Evolutionary conservation across 2,888 invertebrate species (phyloP).

Genomic region (Napeogenes inachia): DNA sequence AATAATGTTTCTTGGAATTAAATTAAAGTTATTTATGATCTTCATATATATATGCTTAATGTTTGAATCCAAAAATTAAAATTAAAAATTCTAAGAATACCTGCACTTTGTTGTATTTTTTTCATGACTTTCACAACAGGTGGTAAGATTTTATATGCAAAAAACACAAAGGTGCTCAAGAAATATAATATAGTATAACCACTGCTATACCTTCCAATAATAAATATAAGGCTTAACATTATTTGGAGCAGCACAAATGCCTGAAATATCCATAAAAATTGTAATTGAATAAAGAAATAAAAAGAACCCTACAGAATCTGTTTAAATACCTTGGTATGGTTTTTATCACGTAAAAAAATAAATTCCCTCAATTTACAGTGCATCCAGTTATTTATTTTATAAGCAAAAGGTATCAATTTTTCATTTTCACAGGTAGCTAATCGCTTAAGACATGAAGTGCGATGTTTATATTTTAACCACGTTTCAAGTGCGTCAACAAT

Average conservation of each 20-base stretch:
- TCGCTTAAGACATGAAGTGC: conserved; percentile 59
- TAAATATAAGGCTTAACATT: conserved; percentile 48
- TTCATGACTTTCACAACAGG: conserved; percentile 46
- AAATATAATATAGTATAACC: conserved; percentile 58
- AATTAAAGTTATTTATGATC: background rate
- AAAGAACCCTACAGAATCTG: conserved; percentile 3
- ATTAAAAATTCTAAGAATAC: conserved; percentile 36
- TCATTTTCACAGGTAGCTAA: conserved; percentile 46
- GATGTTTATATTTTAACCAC: conserved; percentile 68
- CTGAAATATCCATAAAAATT: conserved; percentile 47
- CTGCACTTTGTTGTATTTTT: conserved; percentile 62
- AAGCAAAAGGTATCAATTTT: conserved; percentile 39
- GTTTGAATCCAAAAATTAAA: background rate
- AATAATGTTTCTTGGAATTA: conserved; percentile 3
- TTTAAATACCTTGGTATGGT: conserved; percentile 62
- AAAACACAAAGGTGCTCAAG: conserved; percentile 48
- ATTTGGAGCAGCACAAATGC: conserved; percentile 64
- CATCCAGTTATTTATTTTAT: conserved; percentile 42
- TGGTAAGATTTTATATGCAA: conserved; percentile 53
- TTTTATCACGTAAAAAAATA: conserved; percentile 56
- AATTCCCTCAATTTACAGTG: conserved; percentile 49
- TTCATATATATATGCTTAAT: background rate
- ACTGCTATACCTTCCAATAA: conserved; percentile 58
- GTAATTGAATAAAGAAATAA: conserved; percentile 7
- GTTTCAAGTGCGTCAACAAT: conserved; percentile 61